These are phyloP conservation scores for Echiichthys vipera DNA, from an alignment of 2,797 vertebrate species.

Conservation along the genomic window DNA sequence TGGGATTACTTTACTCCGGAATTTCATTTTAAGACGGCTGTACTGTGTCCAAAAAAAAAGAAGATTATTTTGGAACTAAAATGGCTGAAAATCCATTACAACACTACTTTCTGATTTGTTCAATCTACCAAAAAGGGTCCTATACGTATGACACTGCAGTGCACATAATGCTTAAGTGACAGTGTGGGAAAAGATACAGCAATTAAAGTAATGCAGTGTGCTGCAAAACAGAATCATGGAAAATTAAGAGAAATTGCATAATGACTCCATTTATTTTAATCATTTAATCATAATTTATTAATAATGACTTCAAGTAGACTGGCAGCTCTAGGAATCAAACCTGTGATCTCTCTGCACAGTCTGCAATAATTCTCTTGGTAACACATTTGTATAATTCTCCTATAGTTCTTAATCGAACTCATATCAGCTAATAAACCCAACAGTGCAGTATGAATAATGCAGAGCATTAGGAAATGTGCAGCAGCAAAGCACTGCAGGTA, in stretches of 20 bases:
- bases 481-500: slow-evolving; percentile 31
- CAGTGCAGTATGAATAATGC: slow-evolving; percentile 49
- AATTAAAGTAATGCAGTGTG: slow-evolving; percentile 19
- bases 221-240: slow-evolving; percentile 13
- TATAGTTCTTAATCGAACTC: slow-evolving; percentile 34
- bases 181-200: slow-evolving; percentile 1
- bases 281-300: slow-evolving; percentile 24
- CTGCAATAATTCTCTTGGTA: slow-evolving; percentile 10
- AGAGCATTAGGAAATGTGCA: slow-evolving; percentile 44
- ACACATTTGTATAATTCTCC: slow-evolving; percentile 9
- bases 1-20: too few relatives aligned
- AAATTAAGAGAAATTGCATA: slow-evolving; percentile 26
- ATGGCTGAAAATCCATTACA: neutral
- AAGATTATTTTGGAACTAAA: neutral
- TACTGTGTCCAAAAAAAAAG: too few relatives aligned
- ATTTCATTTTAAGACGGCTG: too few relatives aligned
- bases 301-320: slow-evolving; percentile 21
- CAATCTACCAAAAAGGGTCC: neutral
- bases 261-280: slow-evolving; percentile 1
- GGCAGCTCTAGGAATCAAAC: slow-evolving; percentile 21
- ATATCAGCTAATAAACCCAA: slow-evolving; percentile 44
- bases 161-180: neutral
- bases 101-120: neutral
- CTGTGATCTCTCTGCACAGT: slow-evolving; percentile 16
- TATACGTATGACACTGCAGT: neutral